A percentile compares a stretch with the other conserved stretches of the same genome.
These are phyloP conservation scores for Ibidorhyncha struthersii DNA, from an alignment of 2,113 vertebrate species.

Conservation along the genomic window DNA sequence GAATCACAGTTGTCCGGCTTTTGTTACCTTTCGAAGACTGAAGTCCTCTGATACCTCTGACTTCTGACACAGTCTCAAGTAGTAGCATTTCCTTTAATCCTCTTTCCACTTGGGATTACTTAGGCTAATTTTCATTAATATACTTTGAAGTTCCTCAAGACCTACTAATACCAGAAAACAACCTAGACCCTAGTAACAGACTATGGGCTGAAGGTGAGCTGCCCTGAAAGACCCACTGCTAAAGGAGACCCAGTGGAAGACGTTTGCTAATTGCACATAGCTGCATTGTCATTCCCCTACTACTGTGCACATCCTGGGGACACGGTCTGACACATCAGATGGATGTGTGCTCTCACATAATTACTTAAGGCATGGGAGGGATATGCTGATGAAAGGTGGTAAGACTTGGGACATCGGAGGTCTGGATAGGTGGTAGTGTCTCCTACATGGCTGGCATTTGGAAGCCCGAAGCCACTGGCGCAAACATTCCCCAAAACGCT, in stretches of 20 bases:
- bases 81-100: not conserved
- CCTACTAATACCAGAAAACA: not conserved
- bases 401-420: not conserved
- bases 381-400: not conserved
- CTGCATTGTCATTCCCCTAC: not conserved
- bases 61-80: not conserved
- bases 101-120: not conserved
- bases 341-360: not conserved
- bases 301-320: not conserved
- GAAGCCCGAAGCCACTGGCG: not conserved
- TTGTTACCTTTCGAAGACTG: not conserved
- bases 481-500: not conserved
- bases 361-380: not conserved
- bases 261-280: not conserved
- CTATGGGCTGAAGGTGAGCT: not conserved
- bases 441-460: not conserved
- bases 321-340: not conserved
- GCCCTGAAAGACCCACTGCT: not conserved
- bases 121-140: constrained; percentile 4
- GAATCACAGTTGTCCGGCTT: not conserved
- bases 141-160: not conserved
- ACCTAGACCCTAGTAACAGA: not conserved
- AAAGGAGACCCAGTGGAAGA: not conserved
- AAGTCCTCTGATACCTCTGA: not conserved
- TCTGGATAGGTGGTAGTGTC: not conserved